Evolutionary conservation across 2,113 vertebrate genomes (phyloP).

Genomic region (Heteronetta atricapilla): DNA sequence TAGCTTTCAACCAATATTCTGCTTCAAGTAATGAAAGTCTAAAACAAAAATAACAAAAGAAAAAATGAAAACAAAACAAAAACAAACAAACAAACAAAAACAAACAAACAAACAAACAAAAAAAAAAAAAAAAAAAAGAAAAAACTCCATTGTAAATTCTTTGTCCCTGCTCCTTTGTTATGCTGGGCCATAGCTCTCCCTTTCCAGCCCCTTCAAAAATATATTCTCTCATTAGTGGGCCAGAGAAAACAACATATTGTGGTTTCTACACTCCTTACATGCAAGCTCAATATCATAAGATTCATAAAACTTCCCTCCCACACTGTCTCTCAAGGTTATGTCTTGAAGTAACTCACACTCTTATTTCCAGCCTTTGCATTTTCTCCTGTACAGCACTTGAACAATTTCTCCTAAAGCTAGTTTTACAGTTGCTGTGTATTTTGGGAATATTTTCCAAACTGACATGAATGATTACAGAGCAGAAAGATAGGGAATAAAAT

Average conservation of each 20-base stretch:
- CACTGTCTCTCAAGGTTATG: background rate
- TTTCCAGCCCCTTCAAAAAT: background rate
- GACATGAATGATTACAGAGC: background rate
- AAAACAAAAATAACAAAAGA: background rate
- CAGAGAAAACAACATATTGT: background rate
- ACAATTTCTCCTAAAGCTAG: background rate
- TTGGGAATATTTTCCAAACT: background rate
- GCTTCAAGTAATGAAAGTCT: background rate
- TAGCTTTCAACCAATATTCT: background rate
- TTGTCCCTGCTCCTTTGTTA: background rate
- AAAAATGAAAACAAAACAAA: background rate
- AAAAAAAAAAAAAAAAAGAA: no score
- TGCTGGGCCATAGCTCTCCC: background rate
- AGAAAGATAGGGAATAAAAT: background rate
- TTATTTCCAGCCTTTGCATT: background rate
- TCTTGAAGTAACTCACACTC: background rate
- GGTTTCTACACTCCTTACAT: background rate
- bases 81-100: background rate
- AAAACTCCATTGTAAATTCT: background rate
- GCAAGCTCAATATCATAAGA: background rate
- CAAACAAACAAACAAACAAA: rapidly evolving
- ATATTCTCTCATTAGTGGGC: background rate
- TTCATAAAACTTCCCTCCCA: background rate
- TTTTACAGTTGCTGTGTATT: background rate
- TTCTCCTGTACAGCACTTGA: background rate